Base-by-base conservation (phyloP, 2,888 invertebrate genomes). In the Cephus runcator region DNA sequence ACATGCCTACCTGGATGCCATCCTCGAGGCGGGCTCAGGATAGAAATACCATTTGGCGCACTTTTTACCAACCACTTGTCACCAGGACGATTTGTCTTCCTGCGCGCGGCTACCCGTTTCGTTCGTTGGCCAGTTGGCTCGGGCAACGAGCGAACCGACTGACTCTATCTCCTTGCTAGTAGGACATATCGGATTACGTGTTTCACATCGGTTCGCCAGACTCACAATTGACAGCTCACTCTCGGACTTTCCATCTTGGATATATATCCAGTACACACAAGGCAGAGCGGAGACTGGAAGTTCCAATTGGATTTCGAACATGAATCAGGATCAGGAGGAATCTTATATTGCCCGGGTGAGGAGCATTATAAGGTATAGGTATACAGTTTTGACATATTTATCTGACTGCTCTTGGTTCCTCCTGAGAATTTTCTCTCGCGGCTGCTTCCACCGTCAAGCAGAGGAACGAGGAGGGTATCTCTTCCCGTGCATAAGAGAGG, bases 101-200 rank as follows among this genome's bases (percentile, higher is more conserved):
- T 56, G 56, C 56, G 56, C 23, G 56, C 56, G 56, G 56, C 56
- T 56, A 56, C 56, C 56, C 56, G 56, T 56, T 56, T 56, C 56
- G 56, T 56, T 23, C 56, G 23, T 15, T 23, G 15, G 0, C 23
- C 56, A 9, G 56, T 56, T 56, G 56, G 75, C 76, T 73, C 80
- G 77, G 77, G 76, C 81, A 78, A 35, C 74, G 69, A 69, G 74
- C 9, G 79, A 81, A 80, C 81, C 87, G 84, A 89, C 87, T 88
- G 89, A 89, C 88, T 89, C 88, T 88, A 89, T 89, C 90, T 88
- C 81, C 82, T 80, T 80, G 84, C 85, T 86, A 85, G 87, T 87
- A 86, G 87, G 87, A 88, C 89, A 86, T 88, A 90, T 89, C 88
- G 87, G 86, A 88, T 90, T 88, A 88, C 87, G 83, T 85, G 86